These are phyloP conservation scores for Capitella teleta DNA, from an alignment of 1,140 invertebrate genomes.

Conservation along the genomic window DNA sequence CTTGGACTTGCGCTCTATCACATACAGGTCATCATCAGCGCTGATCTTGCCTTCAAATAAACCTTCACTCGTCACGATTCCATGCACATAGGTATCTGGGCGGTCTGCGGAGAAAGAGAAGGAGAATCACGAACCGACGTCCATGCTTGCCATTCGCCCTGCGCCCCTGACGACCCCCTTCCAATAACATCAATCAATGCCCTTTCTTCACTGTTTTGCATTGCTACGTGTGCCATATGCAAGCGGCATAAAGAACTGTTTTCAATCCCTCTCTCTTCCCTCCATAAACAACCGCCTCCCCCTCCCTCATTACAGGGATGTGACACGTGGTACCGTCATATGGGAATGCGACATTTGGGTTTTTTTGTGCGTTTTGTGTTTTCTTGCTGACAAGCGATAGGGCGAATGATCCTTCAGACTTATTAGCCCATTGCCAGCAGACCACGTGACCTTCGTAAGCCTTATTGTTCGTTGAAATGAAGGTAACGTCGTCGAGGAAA, in stretches of 20 bases:
- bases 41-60: slow-evolving; percentile 77
- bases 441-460: too few species aligned
- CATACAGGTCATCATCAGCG: slow-evolving; percentile 60
- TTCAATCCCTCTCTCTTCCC: not conserved
- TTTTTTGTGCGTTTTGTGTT: too few species aligned
- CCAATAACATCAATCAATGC: not conserved
- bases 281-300: not conserved
- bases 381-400: too few species aligned
- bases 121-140: not conserved
- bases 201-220: not conserved
- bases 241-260: not conserved
- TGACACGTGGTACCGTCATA: too few species aligned
- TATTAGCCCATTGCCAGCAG: too few species aligned
- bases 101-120: not conserved
- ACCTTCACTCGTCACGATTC: slow-evolving; percentile 71
- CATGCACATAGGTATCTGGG: slow-evolving; percentile 29
- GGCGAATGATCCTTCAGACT: too few species aligned
- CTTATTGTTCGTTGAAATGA: too few species aligned
- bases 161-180: not conserved
- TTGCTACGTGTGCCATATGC: not conserved
- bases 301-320: too few species aligned
- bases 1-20: slow-evolving; percentile 72
- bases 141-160: too few species aligned
- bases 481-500: too few species aligned
- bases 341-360: too few species aligned